Base-by-base conservation (phyloP, 2,797 vertebrate species). In the Sebastes matsubarae region DNA sequence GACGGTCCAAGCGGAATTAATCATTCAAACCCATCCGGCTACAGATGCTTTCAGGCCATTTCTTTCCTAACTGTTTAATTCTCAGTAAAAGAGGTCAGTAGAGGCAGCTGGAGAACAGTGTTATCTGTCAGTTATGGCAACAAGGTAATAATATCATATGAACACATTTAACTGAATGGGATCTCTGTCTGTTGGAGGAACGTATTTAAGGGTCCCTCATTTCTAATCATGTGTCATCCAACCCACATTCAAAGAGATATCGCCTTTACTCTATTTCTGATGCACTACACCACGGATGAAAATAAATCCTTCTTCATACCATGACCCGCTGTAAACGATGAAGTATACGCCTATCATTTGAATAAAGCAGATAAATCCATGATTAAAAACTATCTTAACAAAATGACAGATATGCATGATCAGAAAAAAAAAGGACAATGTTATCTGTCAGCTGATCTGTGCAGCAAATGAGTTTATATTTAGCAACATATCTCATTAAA, bases 401-500 rank as follows among this genome's bases (percentile, higher is more conserved):
- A 79, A 11, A 66, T 57, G n/a, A 59, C 25, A 52, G 87, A 70
- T 50, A 73, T 60, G 27, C 29, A 25, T 32, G n/a, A 77, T 68
- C 34, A 30, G 24, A 42, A 42, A 54, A 71, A 68, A 61, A 80
- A 58, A 4, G 4, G 7, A 24, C 20, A 32, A 7, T 6, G 20
- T 66, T 75, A 60, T 76, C 29, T 76, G 34, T 50, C 34, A 11
- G 67, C 27, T 68, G 66, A 4, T 66, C 34, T 29, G 34, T 76
- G 57, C 64, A 72, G 71, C 32, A 64, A 78, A 24, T 81, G 63
- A 78, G 61, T 79, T 81, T 87, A 76, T 85, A 82, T 90, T 79
- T 81, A 84, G 81, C 52, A 89, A 66, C 79, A 38, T 77, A 69
- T 73, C 32, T 88, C 71, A 89, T 88, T 82, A 88, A 83, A 87